Percentiles rank a stretch among this genome's conserved stretches.
phyloP scores from a whole-genome alignment of 1,140 invertebrate genomes.

The Babylonia areolata region DNA sequence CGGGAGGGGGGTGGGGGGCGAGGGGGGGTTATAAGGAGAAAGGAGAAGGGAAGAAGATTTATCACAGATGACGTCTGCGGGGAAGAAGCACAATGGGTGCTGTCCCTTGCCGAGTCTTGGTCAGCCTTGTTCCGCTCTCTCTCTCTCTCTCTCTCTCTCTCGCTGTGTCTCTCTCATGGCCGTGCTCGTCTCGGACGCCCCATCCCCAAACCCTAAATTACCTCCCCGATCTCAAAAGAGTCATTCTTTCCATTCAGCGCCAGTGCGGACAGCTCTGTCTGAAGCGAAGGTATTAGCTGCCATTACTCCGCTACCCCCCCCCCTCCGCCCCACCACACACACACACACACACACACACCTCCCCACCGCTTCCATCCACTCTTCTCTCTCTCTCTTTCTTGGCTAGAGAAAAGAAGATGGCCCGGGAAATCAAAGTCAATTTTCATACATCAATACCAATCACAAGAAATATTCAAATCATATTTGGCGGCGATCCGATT shows the following conservation, averaged over 20 bases:
- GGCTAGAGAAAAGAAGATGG: conserved; percentile 4
- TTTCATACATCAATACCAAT: conserved; percentile 40
- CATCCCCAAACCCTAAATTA: conserved; percentile 26
- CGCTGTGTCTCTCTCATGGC: too few relatives aligned
- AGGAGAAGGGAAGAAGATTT: background rate
- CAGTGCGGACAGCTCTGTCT: background rate
- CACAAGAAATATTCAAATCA: conserved; percentile 32
- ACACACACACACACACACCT: too few relatives aligned
- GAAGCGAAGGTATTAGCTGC: conserved; percentile 12
- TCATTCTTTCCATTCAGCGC: conserved; percentile 27
- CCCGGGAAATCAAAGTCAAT: conserved; percentile 36
- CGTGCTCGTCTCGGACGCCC: too few relatives aligned
- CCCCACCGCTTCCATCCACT: too few relatives aligned
- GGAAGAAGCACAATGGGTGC: background rate
- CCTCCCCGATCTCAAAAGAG: conserved; percentile 36
- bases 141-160: too few relatives aligned
- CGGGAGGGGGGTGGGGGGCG: too few relatives aligned
- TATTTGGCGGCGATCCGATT: conserved; percentile 26
- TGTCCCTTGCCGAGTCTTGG: conserved; percentile 21
- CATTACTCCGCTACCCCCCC: conserved; percentile 13
- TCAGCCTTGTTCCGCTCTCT: background rate
- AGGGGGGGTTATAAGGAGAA: too few relatives aligned
- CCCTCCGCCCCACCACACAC: too few relatives aligned
- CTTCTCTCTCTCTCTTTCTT: too few relatives aligned
- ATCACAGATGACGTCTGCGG: conserved; percentile 25